Evolutionary conservation across 2,113 vertebrate genomes (phyloP), one percentile per base, ranked within the genome.

Genomic region (Thermophis baileyi): DNA sequence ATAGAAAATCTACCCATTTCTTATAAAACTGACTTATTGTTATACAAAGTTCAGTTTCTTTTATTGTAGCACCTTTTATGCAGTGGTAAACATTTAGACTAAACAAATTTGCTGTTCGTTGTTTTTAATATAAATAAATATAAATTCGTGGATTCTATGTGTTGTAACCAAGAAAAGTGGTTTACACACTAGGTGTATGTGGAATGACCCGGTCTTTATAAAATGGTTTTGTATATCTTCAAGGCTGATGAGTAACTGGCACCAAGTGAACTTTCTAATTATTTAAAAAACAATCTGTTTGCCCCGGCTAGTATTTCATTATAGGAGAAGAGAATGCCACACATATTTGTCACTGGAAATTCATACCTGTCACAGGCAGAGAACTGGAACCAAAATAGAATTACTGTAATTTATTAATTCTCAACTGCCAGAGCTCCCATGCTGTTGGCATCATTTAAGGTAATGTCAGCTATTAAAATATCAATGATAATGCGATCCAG

Each of bases 351-450:
- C 40, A 30, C 51, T 40, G 53, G 53, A 57, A 14, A 25, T 51
- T 18, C 51, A 88, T 44, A 54, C 9, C 53, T 93, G 9, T 53
- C 81, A 47, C 81, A 27, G 24, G 25, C 55, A 35, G 47, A 96
- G 95, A 95, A 94, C 92, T 94, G 94, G 95, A 94, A 94, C 95
- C 94, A 97, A 94, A 60, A 55, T 89, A 96, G 94, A 94, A 96
- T 81, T 81, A 40, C 18, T 81, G 6, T 69, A 91, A 63, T 53
- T 91, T 96, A 94, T 94, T 94, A 96, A 96, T 96, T 96, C 95
- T 95, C 90, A 93, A 90, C 92, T 55, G 94, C 94, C 91, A 94
- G 92, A 93, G 94, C 60, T 92, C 40, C 92, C 94, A 95, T 55
- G 90, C 47, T 91, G 74, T 93, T 96, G 95, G 94, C 90, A 93